Percentiles rank a stretch among this genome's conserved stretches.
Conservation (phyloP, 1,140 invertebrate species). For the Cotesia chilonis region DNA sequence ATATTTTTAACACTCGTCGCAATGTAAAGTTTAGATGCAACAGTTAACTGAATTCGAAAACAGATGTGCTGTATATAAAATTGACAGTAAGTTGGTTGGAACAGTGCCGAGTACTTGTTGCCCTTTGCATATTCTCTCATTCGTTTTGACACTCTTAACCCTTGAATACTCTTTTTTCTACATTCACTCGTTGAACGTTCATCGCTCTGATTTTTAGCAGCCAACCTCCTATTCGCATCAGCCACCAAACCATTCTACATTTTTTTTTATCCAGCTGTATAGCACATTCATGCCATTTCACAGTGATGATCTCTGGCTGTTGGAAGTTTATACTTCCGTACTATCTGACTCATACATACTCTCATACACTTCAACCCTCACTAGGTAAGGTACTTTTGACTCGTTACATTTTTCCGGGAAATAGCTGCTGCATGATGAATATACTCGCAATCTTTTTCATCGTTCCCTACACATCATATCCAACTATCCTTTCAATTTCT, state of each 20-base stretch:
- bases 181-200: constrained; percentile 15
- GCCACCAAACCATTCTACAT: constrained; percentile 25
- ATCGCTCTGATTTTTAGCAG: constrained; percentile 20
- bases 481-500: no score
- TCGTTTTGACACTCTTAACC: constrained; percentile 25
- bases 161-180: neutral
- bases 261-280: constrained; percentile 39
- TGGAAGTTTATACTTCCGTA: constrained; percentile 46
- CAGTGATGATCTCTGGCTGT: constrained; percentile 50
- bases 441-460: neutral
- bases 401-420: no score
- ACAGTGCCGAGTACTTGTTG: constrained; percentile 54
- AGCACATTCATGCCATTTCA: constrained; percentile 53
- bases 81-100: constrained; percentile 47
- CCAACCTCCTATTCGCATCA: constrained; percentile 27
- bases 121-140: constrained; percentile 37
- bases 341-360: constrained; percentile 26
- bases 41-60: neutral
- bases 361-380: constrained; percentile 6
- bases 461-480: no score
- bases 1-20: no score
- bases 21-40: no score
- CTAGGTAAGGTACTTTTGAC: neutral
- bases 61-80: constrained; percentile 38
- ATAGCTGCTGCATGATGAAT: neutral